A percentile compares a stretch with the other conserved stretches of the same genome.
Evolutionary conservation across 2,113 vertebrate species (phyloP).

Genomic region (Rana temporaria): DNA sequence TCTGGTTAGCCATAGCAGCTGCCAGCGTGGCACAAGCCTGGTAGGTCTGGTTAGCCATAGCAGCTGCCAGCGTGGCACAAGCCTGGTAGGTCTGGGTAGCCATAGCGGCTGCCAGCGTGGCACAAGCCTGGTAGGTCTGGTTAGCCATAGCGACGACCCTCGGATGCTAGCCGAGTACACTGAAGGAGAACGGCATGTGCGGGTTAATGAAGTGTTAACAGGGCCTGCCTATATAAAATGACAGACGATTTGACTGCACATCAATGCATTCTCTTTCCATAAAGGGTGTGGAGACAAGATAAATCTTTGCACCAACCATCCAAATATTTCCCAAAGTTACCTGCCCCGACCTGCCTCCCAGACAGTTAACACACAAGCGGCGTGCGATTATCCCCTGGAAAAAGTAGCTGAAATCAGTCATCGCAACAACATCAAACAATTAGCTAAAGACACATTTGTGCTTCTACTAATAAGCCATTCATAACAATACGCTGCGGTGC

Average conservation of each 20-base stretch:
- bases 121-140: too few relatives aligned
- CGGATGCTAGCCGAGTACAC: too few relatives aligned
- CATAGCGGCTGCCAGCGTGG: too few relatives aligned
- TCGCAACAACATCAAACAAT: background rate
- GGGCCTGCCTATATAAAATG: background rate
- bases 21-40: too few relatives aligned
- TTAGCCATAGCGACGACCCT: too few relatives aligned
- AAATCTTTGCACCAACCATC: background rate
- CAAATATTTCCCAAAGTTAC: conserved; percentile 13
- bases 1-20: too few relatives aligned
- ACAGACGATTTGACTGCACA: background rate
- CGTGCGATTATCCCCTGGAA: background rate
- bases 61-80: too few relatives aligned
- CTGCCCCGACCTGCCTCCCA: background rate
- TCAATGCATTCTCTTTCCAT: background rate
- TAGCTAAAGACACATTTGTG: background rate
- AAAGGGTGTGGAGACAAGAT: conserved; percentile 6
- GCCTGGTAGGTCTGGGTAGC: too few relatives aligned
- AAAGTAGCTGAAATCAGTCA: background rate
- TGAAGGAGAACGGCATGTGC: background rate
- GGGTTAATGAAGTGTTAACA: background rate
- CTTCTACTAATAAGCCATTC: background rate
- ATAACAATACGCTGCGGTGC: too few relatives aligned
- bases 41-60: too few relatives aligned
- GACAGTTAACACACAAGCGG: background rate